A percentile compares a stretch with the other conserved stretches of the same genome.
phyloP scores from a whole-genome alignment of 1,140 invertebrate species.

The Cecropterus lyciades region DNA sequence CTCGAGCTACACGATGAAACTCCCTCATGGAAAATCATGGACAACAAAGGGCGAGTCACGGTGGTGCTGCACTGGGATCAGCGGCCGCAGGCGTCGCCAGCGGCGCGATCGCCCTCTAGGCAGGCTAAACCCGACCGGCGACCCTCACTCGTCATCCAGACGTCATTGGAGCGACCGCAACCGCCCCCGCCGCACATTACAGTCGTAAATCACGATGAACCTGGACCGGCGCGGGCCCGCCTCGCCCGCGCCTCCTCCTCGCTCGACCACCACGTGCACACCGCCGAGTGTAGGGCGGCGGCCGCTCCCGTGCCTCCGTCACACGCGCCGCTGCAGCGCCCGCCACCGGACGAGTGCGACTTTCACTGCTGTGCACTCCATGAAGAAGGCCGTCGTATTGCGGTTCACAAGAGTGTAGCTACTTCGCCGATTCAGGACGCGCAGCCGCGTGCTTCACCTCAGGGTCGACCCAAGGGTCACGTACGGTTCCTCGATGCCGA shows the following conservation, averaged over 20 bases:
- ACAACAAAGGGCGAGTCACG: conserved; percentile 96
- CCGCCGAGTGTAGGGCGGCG: conserved; percentile 91
- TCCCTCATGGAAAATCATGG: conserved; percentile 98
- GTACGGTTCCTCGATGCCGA: conserved; percentile 91
- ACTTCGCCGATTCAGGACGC: conserved; percentile 95
- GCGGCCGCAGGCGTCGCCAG: conserved; percentile 86
- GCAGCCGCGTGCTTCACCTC: conserved; percentile 87
- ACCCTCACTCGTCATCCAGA: conserved; percentile 90
- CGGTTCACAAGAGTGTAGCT: conserved; percentile 95
- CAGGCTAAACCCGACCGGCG: conserved; percentile 85
- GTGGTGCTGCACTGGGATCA: conserved; percentile 97
- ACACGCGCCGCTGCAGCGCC: conserved; percentile 54
- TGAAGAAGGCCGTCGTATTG: conserved; percentile 95
- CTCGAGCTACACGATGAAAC: conserved; percentile 97
- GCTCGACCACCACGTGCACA: conserved; percentile 93
- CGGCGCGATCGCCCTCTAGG: conserved; percentile 86
- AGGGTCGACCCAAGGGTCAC: conserved; percentile 86
- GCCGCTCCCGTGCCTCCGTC: conserved; percentile 85
- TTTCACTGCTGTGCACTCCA: conserved; percentile 97
- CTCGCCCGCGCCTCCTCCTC: conserved; percentile 87
- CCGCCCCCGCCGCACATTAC: conserved; percentile 91
- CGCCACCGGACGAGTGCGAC: conserved; percentile 92
- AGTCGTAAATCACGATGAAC: conserved; percentile 94
- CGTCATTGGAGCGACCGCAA: conserved; percentile 89
- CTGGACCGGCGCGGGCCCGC: conserved; percentile 82